Base-by-base conservation (phyloP, 2,113 vertebrate genomes). In the Amphiprion ocellaris region DNA sequence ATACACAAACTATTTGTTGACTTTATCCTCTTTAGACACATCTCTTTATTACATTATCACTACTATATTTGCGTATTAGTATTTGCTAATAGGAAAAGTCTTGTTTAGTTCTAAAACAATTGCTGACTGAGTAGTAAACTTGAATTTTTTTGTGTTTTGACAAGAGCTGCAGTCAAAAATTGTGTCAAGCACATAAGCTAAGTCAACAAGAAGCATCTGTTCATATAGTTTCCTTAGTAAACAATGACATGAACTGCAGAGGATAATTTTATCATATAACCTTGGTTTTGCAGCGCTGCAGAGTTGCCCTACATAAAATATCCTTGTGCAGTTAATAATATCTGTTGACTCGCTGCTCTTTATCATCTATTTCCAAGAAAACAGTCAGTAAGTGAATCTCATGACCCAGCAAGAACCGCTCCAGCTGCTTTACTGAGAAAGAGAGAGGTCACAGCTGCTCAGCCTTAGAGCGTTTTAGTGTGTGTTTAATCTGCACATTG, bases 381-480 rank as follows among this genome's bases (percentile, higher is more conserved):
- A 82, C 46, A 15, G 16, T 15, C 67, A 73, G 56, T 6, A 21
- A 65, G 41, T 55, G 58, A 87, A 77, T 88, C 70, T 85, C 64
- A 74, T 72, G 75, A 83, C 58, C 14, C 47, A 74, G 44, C 28
- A 19, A 62, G 39, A 82, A 63, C 64, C 58, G 46, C 1, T 69
- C 64, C 75, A 87, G 87, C 85, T 89, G 85, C 63, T 86, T 73
- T 86, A 78, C 63, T 60, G 61, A 82, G 82, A 90, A 84, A 84
- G 14, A 58, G 69, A 54, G 47, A 69, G 69, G 67, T 75, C 70
- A 69, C 74, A 81, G 86, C 78, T 88, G 70, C 68, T 75, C 56
- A 23, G 46, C 0, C 5, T 26, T 23, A 60, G n/a, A 63, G 26
- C 41, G 62, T 47, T 63, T 67, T 54, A 23, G 33, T 49, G 55